These are phyloP conservation scores for Gymnothorax javanicus DNA, from an alignment of 2,797 vertebrate species.

Conservation along the genomic window DNA sequence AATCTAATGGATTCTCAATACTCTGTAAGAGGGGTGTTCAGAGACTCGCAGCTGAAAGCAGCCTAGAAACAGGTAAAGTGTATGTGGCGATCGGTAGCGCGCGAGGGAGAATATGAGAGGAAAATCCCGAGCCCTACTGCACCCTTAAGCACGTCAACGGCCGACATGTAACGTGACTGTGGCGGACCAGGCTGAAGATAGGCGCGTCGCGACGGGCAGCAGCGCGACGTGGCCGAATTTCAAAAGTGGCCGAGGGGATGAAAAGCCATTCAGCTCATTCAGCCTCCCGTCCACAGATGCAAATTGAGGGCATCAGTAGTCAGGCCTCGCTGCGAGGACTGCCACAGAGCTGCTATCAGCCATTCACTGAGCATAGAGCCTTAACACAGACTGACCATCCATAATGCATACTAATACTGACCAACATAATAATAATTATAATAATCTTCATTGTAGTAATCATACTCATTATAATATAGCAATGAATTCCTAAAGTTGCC, in stretches of 20 bases:
- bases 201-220: background rate
- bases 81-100: conserved; percentile 4
- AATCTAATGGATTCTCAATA: conserved; percentile 63
- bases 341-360: conserved; percentile 55
- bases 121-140: background rate
- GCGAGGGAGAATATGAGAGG: conserved; percentile 13
- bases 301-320: conserved; percentile 73
- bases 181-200: background rate
- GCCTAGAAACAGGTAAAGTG: conserved; percentile 10
- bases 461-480: too few relatives aligned
- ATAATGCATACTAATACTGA: background rate
- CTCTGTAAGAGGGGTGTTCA: conserved; percentile 39
- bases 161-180: background rate
- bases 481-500: too few relatives aligned
- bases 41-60: background rate
- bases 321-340: conserved; percentile 50
- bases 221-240: conserved; percentile 61
- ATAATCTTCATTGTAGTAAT: background rate
- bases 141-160: background rate
- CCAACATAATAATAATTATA: background rate
- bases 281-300: conserved; percentile 55
- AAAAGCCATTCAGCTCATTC: conserved; percentile 71
- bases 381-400: background rate
- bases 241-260: conserved; percentile 56
- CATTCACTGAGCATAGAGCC: conserved; percentile 2